Evolutionary conservation across 2,797 vertebrate genomes (phyloP), one percentile per base, ranked within the genome.

Genomic region (Choloepus didactylus): DNA sequence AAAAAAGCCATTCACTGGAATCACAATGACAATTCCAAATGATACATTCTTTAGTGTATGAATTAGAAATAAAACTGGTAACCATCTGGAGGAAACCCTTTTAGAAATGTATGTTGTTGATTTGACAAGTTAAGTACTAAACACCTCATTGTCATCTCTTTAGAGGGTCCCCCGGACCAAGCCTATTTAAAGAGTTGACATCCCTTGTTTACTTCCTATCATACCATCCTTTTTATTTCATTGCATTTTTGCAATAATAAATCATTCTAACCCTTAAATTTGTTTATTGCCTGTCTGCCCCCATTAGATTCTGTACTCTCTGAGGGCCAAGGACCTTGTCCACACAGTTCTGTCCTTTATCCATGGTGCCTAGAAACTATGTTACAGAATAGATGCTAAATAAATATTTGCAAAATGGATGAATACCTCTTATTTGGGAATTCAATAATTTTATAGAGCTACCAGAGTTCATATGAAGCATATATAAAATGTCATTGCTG

Each of bases 381-480:
- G 7, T 75, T 54, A 9, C 9, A n/a, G 29, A 77, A 60, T 23
- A 46, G 21, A 92, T 23, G 81, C 0, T 86, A 86, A 41, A 41
- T 35, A 49, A 56, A 23, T 67, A 90, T 29, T 41, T 89, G 1
- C 27, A 76, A 41, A 44, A 62, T 67, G 31, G 2, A 69, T 59
- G 9, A 27, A 73, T 67, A 35, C 1, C 54, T 77, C 9, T 69
- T 76, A 5, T 69, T 41, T 64, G 54, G 9, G 25, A 77, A 82
- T 70, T 82, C 80, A 46, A 94, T 85, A 41, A 44, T 89, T n/a
- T 84, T 67, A 41, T 12, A 60, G 18, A 75, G 21, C 41, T 94
- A 51, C 1, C 80, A 25, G 27, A 70, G 81, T 85, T 89, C 60
- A 70, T 2, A 51, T 0, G 75, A 25, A 38, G 35, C 9, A 29